Evolutionary conservation across 2,888 invertebrate genomes (phyloP), one percentile per base, ranked within the genome.

Genomic region (Masnerella sp.): DNA sequence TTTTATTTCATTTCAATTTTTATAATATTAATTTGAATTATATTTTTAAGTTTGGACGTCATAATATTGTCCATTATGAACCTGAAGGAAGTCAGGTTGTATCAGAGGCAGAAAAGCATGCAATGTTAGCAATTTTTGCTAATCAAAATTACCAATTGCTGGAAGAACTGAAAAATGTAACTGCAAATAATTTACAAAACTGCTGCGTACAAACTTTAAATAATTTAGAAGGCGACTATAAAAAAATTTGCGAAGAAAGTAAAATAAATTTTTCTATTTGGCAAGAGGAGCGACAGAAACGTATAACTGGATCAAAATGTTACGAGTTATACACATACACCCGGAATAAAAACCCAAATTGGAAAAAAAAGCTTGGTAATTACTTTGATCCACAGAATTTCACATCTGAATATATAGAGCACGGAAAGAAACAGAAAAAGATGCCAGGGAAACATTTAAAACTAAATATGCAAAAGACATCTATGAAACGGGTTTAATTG

Each of bases 241-340:
- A 45, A 45, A n/a, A 43, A 9, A 54, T 64, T 18, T 64, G 54
- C 15, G 22, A 47, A n/a, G 5, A 47, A 38, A 30, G n/a, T 17
- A 65, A 40, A 56, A 4, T 5, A 2, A 8, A 7, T 15, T 56
- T n/a, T 20, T 4, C 38, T 8, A 2, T 43, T 20, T 73, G 67
- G 67, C 18, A 12, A 30, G 11, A 20, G 0, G 49, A 68, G 11
- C 38, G 67, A 32, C n/a, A 56, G 11, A 11, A 12, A 12, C 40
- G 71, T 2, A 61, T 71, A 12, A 69, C 77, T n/a, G 75, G 68
- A 7, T 70, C 73, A 3, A 67, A 32, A n/a, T 73, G 75, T 22
- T 78, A 76, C 15, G 49, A 49, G n/a, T 42, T 78, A 12, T 78
- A 38, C 36, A 76, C 76, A 4, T 76, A 68, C 38, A 18, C 43